Conservation (phyloP, 2,888 invertebrate species). For the Ceriagrion tenellum region DNA sequence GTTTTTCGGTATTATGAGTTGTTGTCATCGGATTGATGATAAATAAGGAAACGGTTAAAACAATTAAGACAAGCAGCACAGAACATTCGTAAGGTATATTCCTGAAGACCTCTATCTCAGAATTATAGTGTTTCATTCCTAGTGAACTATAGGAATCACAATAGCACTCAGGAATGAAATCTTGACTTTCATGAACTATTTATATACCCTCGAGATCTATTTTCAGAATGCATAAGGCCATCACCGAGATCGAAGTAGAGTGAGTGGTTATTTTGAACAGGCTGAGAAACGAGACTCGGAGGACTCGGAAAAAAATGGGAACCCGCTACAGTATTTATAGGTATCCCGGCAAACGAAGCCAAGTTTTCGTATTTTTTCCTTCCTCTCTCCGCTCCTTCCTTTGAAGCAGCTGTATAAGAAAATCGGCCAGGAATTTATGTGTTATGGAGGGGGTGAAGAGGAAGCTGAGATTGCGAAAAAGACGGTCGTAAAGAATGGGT, state of each 20-base stretch:
- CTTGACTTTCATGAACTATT: background rate
- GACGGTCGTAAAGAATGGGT: background rate
- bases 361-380: conserved; percentile 19
- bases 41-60: no score
- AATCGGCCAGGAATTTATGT: background rate
- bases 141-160: no score
- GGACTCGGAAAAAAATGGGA: background rate
- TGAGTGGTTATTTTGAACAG: conserved; percentile 4
- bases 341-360: background rate
- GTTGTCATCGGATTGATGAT: no score
- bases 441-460: background rate
- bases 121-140: no score
- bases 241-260: background rate
- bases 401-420: background rate
- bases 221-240: background rate
- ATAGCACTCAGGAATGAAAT: background rate
- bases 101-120: no score
- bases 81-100: no score
- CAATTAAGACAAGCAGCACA: no score
- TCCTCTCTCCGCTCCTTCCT: background rate
- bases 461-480: background rate
- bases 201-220: background rate
- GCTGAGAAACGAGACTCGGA: background rate
- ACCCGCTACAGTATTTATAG: background rate
- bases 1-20: no score